Evolutionary conservation across 2,113 vertebrate species (phyloP), one percentile per base, ranked within the genome.

Genomic region (Cervus canadensis): DNA sequence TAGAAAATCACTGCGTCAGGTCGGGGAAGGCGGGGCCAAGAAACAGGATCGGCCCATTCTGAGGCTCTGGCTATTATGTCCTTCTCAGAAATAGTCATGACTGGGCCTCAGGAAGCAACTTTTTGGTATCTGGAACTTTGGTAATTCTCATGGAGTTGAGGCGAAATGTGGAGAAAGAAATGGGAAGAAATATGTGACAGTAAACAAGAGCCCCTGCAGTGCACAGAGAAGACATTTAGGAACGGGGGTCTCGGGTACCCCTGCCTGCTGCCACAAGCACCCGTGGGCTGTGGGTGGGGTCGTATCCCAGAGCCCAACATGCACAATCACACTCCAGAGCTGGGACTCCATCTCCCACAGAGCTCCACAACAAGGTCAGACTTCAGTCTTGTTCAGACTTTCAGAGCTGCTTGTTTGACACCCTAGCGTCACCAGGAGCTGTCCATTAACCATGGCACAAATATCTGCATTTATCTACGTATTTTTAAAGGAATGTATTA

Each of bases 191-290:
- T 33, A 67, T 0, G 6, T n/a, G 21, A 83, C 17, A 21, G 36
- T 15, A 52, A 84, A 67, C 6, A 40, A 50, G 25, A 67, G 52
- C 56, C 12, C 64, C 7, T 28, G 52, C 5, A 13, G 67, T 12
- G 1, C 23, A 28, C 7, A 67, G 76, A 82, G 16, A 59, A 71
- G 43, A 56, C 50, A n/a, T 64, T n/a, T 30, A 74, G 71, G 88
- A 30, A 71, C 1, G 25, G 71, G 54, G 83, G 43, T n/a, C 50
- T 26, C 0, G 0, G 5, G 5, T 6, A 2, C 8, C 45, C 43
- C 60, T 0, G 6, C 52, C 86, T 28, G 45, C 56, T 6, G 11
- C 9, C 15, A 45, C 11, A 21, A n/a, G 2, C 23, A 40, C 17
- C 62, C 33, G 54, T 1, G 0, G 16, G 26, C 76, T 71, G 36